Evolutionary conservation across 2,888 invertebrate species (phyloP).

Genomic region (Laothoe populi): DNA sequence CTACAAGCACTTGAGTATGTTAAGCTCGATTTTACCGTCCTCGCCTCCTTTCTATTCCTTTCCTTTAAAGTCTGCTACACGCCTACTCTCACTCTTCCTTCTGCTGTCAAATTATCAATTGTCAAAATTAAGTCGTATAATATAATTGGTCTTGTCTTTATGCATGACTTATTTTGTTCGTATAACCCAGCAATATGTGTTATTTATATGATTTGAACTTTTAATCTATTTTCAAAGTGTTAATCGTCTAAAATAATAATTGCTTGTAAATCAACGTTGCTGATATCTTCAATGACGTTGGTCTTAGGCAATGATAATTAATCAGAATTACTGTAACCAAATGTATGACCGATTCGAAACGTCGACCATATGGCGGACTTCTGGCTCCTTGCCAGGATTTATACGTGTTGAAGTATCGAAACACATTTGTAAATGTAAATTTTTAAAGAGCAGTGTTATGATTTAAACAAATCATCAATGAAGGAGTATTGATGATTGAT

Average conservation of each 20-base stretch:
- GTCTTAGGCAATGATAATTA: slow-evolving; percentile 5
- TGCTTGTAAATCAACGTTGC: not conserved
- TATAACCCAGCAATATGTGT: too few relatives aligned
- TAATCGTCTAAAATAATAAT: not conserved
- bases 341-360: slow-evolving; percentile 25
- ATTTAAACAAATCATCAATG: slow-evolving; percentile 8
- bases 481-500: not conserved
- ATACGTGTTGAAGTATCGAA: slow-evolving; percentile 15
- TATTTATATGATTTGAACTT: too few relatives aligned
- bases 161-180: too few relatives aligned
- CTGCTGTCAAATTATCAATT: too few relatives aligned
- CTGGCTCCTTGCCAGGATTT: slow-evolving; percentile 17
- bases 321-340: slow-evolving; percentile 12
- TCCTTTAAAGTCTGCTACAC: too few relatives aligned
- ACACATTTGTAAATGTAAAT: not conserved
- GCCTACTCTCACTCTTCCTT: too few relatives aligned
- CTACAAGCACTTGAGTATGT: too few relatives aligned
- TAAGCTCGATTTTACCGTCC: too few relatives aligned
- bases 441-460: not conserved
- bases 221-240: too few relatives aligned
- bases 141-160: too few relatives aligned
- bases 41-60: too few relatives aligned
- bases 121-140: too few relatives aligned
- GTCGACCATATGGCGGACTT: slow-evolving; percentile 18
- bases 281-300: not conserved